These are phyloP conservation scores for Sesamia inferens DNA, from an alignment of 2,888 invertebrate genomes.

Conservation along the genomic window DNA sequence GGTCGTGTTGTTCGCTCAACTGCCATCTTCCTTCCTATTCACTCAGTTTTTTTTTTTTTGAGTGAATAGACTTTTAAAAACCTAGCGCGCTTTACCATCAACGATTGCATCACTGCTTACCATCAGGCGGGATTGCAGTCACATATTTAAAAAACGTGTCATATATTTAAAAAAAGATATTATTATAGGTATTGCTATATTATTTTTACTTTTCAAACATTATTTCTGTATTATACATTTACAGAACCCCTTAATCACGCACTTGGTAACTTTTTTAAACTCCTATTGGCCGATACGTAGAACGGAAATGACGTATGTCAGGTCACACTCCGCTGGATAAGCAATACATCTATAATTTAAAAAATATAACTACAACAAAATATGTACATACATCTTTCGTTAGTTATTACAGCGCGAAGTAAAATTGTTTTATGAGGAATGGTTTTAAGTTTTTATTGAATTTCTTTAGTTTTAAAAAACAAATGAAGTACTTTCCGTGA, in stretches of 20 bases:
- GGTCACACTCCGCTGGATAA: conserved; percentile 54
- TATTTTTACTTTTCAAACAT: no score
- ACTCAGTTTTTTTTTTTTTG: no score
- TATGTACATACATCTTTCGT: conserved; percentile 12
- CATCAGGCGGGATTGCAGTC: no score
- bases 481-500: neutral
- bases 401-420: conserved; percentile 10
- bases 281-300: conserved; percentile 16
- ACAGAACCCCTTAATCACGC: conserved; percentile 29
- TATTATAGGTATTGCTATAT: no score
- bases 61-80: no score
- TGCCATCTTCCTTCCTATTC: no score
- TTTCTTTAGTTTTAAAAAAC: neutral
- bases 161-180: neutral
- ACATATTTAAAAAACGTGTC: no score
- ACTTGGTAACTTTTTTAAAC: conserved; percentile 20
- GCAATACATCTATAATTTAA: conserved; percentile 42
- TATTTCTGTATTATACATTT: neutral
- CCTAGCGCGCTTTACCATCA: no score
- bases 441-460: conserved; percentile 5
- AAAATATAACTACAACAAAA: conserved; percentile 28
- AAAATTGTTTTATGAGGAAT: neutral
- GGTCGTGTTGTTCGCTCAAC: no score
- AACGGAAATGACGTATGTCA: conserved; percentile 46
- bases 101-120: no score